A percentile compares a stretch with the other conserved stretches of the same genome.
These are phyloP conservation scores for Yponomeuta malinellus DNA, from an alignment of 2,888 invertebrate species.

Conservation along the genomic window DNA sequence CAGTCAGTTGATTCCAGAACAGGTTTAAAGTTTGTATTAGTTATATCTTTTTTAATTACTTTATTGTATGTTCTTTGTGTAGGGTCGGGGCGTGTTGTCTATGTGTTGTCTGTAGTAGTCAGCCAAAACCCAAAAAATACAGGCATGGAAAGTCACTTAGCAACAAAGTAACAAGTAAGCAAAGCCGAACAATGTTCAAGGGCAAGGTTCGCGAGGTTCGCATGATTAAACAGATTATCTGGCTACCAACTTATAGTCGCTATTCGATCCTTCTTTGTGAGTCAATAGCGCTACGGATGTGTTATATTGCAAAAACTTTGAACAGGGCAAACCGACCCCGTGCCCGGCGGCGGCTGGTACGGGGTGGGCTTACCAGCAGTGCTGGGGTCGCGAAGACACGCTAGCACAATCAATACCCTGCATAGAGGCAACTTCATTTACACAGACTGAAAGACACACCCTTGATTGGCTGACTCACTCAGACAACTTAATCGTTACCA, in stretches of 20 bases:
- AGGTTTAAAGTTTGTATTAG: too few relatives aligned
- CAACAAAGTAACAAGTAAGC: not conserved
- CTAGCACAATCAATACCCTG: constrained; percentile 63
- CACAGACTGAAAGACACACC: constrained; percentile 5
- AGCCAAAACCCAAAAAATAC: constrained; percentile 15
- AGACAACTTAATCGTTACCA: too few relatives aligned
- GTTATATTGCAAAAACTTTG: constrained; percentile 54
- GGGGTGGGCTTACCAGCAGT: constrained; percentile 34
- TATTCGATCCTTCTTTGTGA: constrained; percentile 55
- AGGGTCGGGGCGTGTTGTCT: too few relatives aligned
- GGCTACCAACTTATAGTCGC: constrained; percentile 35
- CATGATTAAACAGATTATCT: constrained; percentile 67
- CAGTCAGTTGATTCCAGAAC: too few relatives aligned
- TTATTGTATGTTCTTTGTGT: too few relatives aligned
- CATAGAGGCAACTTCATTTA: constrained; percentile 16
- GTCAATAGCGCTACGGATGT: constrained; percentile 57
- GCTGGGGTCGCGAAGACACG: constrained; percentile 48
- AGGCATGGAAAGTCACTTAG: constrained; percentile 2
- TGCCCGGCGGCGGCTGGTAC: constrained; percentile 46
- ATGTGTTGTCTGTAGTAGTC: not conserved
- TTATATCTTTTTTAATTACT: too few relatives aligned
- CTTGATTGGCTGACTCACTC: not conserved
- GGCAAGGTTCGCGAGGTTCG: constrained; percentile 53
- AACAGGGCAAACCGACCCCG: constrained; percentile 38
- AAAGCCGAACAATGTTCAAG: constrained; percentile 46